phyloP scores from a whole-genome alignment of 37 sponge, comb jelly and placozoan genomes.

The Chondrosia reniformis region DNA sequence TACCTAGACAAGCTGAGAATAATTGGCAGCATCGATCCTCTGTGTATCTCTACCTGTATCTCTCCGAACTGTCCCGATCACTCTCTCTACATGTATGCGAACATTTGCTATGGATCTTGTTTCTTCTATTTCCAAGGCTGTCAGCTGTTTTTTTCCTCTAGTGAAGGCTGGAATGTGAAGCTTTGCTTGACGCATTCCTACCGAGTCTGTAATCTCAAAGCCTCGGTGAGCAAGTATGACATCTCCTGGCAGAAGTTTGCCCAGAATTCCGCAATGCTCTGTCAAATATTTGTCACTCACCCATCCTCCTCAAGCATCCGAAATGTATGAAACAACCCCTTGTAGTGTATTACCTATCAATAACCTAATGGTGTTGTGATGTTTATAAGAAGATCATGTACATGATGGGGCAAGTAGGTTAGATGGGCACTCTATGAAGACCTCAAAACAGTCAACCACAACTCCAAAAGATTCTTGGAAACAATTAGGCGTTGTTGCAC shows the following conservation, averaged over 20 bases:
- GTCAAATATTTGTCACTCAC: conserved; percentile 50
- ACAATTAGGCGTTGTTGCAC: conserved; percentile 52
- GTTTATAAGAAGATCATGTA: conserved; percentile 26
- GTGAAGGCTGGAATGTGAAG: conserved; percentile 49
- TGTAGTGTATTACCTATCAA: conserved; percentile 29
- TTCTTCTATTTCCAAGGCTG: conserved; percentile 32
- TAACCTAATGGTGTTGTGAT: conserved; percentile 24
- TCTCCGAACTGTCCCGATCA: conserved; percentile 42
- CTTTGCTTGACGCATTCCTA: conserved; percentile 31
- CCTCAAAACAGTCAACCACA: conserved; percentile 59
- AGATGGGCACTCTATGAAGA: conserved; percentile 27
- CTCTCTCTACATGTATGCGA: conserved; percentile 61
- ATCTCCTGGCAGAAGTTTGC: conserved; percentile 26
- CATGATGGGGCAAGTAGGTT: conserved; percentile 11
- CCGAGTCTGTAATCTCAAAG: conserved; percentile 37
- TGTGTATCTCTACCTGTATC: not conserved
- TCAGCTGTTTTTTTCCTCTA: conserved; percentile 55
- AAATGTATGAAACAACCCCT: conserved; percentile 22
- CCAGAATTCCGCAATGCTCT: conserved; percentile 47
- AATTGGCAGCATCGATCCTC: not conserved
- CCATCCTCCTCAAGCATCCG: conserved; percentile 61
- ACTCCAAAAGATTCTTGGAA: conserved; percentile 40
- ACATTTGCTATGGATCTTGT: conserved; percentile 30
- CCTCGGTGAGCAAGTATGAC: conserved; percentile 49
- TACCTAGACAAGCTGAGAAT: not conserved